Conservation (phyloP, 2,888 invertebrate genomes). For the Morpho helenor region DNA sequence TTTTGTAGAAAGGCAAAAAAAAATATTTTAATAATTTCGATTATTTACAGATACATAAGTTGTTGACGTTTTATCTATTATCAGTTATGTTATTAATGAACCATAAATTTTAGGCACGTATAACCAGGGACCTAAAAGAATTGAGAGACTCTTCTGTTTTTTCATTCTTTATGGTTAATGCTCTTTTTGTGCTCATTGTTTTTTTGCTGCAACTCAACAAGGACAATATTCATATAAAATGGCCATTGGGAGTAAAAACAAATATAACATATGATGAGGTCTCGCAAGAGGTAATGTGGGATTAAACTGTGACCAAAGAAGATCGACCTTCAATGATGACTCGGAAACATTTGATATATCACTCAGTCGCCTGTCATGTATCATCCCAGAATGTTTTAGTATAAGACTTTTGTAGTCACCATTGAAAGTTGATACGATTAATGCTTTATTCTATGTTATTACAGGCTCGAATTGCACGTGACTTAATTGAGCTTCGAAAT, state of each 20-base stretch:
- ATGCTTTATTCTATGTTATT: slow-evolving; percentile 72
- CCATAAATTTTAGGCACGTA: slow-evolving; percentile 89
- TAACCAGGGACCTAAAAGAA: slow-evolving; percentile 94
- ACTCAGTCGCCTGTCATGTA: slow-evolving; percentile 4
- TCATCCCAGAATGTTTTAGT: not conserved
- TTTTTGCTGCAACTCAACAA: slow-evolving; percentile 99
- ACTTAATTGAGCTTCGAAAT: slow-evolving; percentile 96
- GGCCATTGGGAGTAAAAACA: slow-evolving; percentile 97
- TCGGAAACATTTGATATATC: slow-evolving; percentile 38
- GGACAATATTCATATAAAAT: slow-evolving; percentile 96
- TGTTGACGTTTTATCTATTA: no score
- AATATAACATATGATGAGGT: slow-evolving; percentile 95
- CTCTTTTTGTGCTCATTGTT: slow-evolving; percentile 98
- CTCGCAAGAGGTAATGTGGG: slow-evolving; percentile 92
- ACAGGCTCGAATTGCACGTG: slow-evolving; percentile 93
- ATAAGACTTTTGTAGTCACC: slow-evolving; percentile 70
- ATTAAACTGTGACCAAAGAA: slow-evolving; percentile 58
- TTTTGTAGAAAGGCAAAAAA: no score
- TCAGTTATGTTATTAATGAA: slow-evolving; percentile 34
- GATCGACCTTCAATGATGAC: slow-evolving; percentile 75
- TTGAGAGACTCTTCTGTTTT: slow-evolving; percentile 97
- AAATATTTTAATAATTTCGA: no score
- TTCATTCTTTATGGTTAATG: slow-evolving; percentile 99
- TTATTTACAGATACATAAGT: no score
- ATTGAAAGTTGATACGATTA: slow-evolving; percentile 74